Evolutionary conservation across 2,888 invertebrate species (phyloP), one percentile per base, ranked within the genome.

Genomic region (Camptogramma bilineatum): DNA sequence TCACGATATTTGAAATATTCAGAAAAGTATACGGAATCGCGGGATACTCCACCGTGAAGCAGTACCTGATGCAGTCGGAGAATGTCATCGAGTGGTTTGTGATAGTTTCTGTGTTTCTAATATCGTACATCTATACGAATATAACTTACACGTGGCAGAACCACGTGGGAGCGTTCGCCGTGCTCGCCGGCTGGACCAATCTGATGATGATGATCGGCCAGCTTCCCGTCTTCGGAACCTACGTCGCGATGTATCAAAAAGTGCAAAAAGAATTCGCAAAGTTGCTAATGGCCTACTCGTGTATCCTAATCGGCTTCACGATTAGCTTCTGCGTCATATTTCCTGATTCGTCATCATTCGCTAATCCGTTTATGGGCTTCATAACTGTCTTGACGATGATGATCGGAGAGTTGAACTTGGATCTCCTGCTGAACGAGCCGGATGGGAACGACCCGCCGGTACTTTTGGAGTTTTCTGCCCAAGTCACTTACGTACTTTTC

Each of bases 171-270:
- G 97, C 97, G 0, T 96, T 97, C 79, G 97, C 97, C 0, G 97
- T 97, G 0, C 94, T 97, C 4, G 95, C 97, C 47, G 97, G 97
- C 4, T 97, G 97, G 97, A 96, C 97, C 4, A 97, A 97, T 85
- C 91, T 97, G n/a, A 97, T 97, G 97, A 91, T 97, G 83, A 97
- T 97, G 96, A 96, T 98, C 62, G 98, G 98, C 0, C 97, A 98
- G 77, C 89, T 98, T 44, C 98, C 98, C 0, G 95, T 97, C 54
- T 97, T 98, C 79, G 98, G 97, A 17, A 96, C 97, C 0, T 98
- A 98, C 80, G 97, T 98, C 3, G 97, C 97, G 0, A 97, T 97
- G 97, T 97, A 97, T 75, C 97, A 97, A 0, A 95, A 96, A 85
- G 97, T 97, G 0, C 97, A 97, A 81, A 97, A 96, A 52, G 97